Conservation (phyloP, 2,888 invertebrate genomes). For the Cordylochernes scorpioides region DNA sequence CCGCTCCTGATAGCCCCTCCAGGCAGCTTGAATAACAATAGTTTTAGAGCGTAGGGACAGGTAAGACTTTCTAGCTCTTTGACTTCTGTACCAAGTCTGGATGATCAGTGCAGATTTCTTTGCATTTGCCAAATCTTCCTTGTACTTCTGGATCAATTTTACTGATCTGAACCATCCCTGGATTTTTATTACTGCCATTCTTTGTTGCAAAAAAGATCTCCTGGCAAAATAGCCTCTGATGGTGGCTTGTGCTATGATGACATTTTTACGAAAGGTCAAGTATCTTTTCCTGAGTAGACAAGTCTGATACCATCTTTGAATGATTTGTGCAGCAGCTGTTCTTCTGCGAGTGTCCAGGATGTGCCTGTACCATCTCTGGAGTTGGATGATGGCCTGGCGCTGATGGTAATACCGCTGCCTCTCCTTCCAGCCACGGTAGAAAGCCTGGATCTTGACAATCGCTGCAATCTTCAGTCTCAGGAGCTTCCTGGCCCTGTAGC, state of each 20-base stretch:
- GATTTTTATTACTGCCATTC: not conserved
- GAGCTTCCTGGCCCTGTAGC: too few relatives aligned
- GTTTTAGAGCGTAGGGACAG: not conserved
- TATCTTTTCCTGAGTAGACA: slow-evolving; percentile 1
- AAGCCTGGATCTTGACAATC: too few relatives aligned
- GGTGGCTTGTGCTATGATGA: slow-evolving; percentile 4
- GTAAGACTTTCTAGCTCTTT: not conserved
- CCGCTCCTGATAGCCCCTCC: not conserved
- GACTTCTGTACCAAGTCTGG: slow-evolving; percentile 1
- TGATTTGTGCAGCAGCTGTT: too few relatives aligned
- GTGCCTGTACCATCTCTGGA: too few relatives aligned
- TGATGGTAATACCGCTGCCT: too few relatives aligned
- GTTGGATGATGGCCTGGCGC: too few relatives aligned
- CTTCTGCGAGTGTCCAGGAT: too few relatives aligned
- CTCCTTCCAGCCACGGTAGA: too few relatives aligned
- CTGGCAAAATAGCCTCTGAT: slow-evolving; percentile 1
- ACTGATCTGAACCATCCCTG: slow-evolving; percentile 2
- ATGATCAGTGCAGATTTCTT: slow-evolving; percentile 1
- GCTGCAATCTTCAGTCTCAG: too few relatives aligned
- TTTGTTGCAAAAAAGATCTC: not conserved
- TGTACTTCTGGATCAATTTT: not conserved
- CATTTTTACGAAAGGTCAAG: slow-evolving; percentile 3
- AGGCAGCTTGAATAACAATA: slow-evolving; percentile 1
- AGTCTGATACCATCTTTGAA: slow-evolving; percentile 11
- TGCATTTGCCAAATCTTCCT: slow-evolving; percentile 1